Percentiles rank a stretch among this genome's conserved stretches.
These are phyloP conservation scores for Periophthalmodon schlosseri DNA, from an alignment of 2,113 vertebrate species.

Conservation along the genomic window DNA sequence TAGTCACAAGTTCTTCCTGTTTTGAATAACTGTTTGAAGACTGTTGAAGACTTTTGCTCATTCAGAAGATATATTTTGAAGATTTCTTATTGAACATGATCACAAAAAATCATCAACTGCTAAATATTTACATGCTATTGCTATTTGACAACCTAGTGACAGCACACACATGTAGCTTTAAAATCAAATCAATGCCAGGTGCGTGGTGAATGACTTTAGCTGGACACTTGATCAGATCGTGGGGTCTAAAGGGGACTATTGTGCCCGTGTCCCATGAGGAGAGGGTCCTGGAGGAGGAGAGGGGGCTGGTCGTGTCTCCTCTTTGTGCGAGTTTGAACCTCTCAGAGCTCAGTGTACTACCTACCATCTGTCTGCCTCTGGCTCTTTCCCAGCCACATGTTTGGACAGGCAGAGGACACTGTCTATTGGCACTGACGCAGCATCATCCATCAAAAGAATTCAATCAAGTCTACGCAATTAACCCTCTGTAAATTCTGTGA, in stretches of 20 bases:
- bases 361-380: conserved; percentile 71
- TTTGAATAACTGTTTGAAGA: no score
- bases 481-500: conserved; percentile 24
- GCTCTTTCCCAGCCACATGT: conserved; percentile 32
- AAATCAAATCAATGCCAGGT: neutral
- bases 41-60: no score
- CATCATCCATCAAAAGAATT: conserved; percentile 34
- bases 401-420: conserved; percentile 24
- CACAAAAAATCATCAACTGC: no score
- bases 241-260: conserved; percentile 17
- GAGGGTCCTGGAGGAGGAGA: conserved; percentile 40
- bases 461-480: conserved; percentile 27
- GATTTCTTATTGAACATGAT: neutral
- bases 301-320: conserved; percentile 37
- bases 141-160: neutral
- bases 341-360: conserved; percentile 55
- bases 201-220: neutral
- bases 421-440: conserved; percentile 27
- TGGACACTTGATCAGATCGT: conserved; percentile 4
- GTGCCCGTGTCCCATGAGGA: conserved; percentile 15
- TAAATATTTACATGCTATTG: neutral
- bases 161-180: neutral
- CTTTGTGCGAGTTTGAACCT: conserved; percentile 38
- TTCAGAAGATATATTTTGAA: neutral
- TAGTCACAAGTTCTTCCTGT: no score